Evolutionary conservation across 2,113 vertebrate genomes (phyloP), one percentile per base, ranked within the genome.

Genomic region (Mesocricetus auratus): DNA sequence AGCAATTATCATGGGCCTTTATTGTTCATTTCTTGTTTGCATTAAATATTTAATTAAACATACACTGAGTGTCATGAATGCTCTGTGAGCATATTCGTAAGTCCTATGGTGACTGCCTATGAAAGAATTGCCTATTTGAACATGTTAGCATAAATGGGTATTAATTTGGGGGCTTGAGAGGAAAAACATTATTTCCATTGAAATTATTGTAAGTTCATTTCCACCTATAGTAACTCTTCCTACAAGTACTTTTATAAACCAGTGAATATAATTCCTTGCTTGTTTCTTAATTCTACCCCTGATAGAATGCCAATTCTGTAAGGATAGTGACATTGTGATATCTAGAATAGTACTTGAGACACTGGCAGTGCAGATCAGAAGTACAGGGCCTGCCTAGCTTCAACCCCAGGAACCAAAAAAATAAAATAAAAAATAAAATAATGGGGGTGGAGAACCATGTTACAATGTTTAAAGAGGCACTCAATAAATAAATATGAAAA

Each of bases 191-290:
- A 79, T 88, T 64, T 39, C 78, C 39, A 6, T 36, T 60, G 33
- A 91, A 95, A 71, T 86, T 77, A 58, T 64, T 60, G 36, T 60
- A 75, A 42, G 73, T 83, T 82, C 5, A 91, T 68, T 91, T 93
- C 69, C 56, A 71, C 29, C 62, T 90, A 45, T 90, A 47, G 45
- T 9, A 94, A 69, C 83, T 66, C 68, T 60, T 29, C 16, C 31
- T 26, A 29, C 24, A n/a, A 13, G 22, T 33, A 33, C 3, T n/a
- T 89, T 89, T 39, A 75, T 66, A 75, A 11, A 39, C 31, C 7
- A 15, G 5, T 66, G 11, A 53, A 50, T 53, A 15, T 66, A 16
- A 0, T n/a, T n/a, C 2, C 31, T 81, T 81, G 56, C 19, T 81
- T 93, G 36, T 75, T 73, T 64, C 79, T 75, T 71, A 36, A 60